These are phyloP conservation scores for Pungitius pungitius DNA, from an alignment of 2,113 vertebrate genomes.

Conservation along the genomic window DNA sequence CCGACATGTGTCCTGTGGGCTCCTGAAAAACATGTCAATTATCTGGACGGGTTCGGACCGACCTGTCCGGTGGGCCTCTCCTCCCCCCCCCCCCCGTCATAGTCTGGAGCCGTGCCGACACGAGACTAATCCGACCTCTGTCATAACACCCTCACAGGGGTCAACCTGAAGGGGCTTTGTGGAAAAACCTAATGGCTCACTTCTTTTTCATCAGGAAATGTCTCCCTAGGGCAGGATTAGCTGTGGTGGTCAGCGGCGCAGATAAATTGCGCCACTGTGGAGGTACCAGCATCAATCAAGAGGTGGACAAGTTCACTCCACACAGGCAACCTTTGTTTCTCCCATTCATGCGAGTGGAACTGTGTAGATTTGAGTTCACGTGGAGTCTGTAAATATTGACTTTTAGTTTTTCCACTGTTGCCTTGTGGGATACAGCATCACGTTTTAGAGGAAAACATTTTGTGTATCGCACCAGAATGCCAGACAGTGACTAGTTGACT, in stretches of 20 bases:
- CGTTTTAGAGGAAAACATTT: neutral
- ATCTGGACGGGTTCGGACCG: constrained; percentile 25
- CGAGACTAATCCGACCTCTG: constrained; percentile 64
- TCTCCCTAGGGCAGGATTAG: constrained; percentile 42
- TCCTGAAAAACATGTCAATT: neutral
- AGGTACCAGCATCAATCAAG: constrained; percentile 10
- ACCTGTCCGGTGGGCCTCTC: constrained; percentile 41
- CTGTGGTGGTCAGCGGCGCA: neutral
- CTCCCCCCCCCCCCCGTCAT: too few relatives aligned
- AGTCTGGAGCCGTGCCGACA: constrained; percentile 42
- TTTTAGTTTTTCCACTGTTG: neutral
- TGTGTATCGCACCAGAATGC: neutral
- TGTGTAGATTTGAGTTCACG: neutral
- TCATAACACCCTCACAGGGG: constrained; percentile 58
- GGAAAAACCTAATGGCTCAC: neutral
- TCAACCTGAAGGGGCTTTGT: constrained; percentile 34
- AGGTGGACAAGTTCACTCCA: neutral
- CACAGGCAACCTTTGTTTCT: neutral
- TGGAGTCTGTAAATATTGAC: neutral
- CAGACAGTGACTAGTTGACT: neutral
- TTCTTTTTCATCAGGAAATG: constrained; percentile 27
- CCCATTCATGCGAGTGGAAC: neutral
- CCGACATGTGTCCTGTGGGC: constrained; percentile 1
- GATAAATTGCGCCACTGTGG: constrained; percentile 13
- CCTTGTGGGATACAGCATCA: neutral